phyloP scores from a whole-genome alignment of 2,888 invertebrate genomes.

The Augochlorella aurata region DNA sequence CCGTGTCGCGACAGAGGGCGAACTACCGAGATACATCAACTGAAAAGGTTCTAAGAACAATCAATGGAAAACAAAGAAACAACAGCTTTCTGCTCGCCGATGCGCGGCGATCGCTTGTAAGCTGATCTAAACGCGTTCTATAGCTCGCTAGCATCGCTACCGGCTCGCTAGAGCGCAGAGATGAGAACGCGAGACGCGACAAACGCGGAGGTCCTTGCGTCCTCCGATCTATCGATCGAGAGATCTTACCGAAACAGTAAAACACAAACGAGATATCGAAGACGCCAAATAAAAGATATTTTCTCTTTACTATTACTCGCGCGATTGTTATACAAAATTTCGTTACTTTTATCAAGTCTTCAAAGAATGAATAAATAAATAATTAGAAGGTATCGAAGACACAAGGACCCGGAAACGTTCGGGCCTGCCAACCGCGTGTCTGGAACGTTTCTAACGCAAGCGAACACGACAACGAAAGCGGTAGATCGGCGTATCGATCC shows the following conservation, averaged over 20 bases:
- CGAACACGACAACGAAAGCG: neutral
- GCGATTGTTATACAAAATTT: too few relatives aligned
- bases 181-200: neutral
- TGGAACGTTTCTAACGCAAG: slow-evolving; percentile 23
- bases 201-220: neutral
- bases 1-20: neutral
- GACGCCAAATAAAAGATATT: too few relatives aligned
- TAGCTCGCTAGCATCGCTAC: neutral
- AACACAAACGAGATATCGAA: too few relatives aligned
- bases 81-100: neutral
- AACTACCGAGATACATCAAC: neutral
- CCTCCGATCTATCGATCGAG: neutral
- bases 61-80: neutral
- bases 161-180: neutral
- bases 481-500: neutral
- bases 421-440: neutral
- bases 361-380: too few relatives aligned
- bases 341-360: too few relatives aligned
- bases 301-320: too few relatives aligned
- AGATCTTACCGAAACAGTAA: too few relatives aligned
- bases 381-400: neutral
- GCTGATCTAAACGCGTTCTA: neutral
- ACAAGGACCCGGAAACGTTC: neutral
- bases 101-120: neutral
- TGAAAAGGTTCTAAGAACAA: neutral